Base-by-base conservation (phyloP, 2,113 vertebrate genomes). In the Crotalus horridus region DNA sequence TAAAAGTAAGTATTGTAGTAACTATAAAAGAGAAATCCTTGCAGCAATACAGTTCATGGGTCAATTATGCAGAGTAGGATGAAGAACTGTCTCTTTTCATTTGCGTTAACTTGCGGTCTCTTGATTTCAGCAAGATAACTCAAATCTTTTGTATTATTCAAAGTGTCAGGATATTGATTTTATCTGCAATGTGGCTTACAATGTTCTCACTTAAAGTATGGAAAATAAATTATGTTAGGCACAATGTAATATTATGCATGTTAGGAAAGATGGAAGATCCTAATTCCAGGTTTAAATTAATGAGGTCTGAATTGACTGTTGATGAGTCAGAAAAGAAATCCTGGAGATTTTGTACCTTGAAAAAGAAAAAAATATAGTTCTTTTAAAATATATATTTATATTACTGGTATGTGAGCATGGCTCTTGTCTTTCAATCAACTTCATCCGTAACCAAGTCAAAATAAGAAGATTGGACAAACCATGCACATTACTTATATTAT, bases 401-500 rank as follows among this genome's bases (percentile, higher is more conserved):
- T 81, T 81, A 81, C 39, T 39, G 33, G 17, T 21, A 43, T 43
- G 17, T 43, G 33, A 81, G 33, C 74, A 81, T 81, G 33, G 74
- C 61, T 90, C 54, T 23, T 15, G 20, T 23, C 29, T 15, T 46
- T 61, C 48, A 33, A 26, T 54, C 13, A 17, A 23, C 29, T 90
- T 87, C 46, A 85, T 56, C 2, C 46, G 53, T 12, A 51, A 23
- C 46, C 59, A 92, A 26, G 33, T 53, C 89, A 85, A 23, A 87
- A 54, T 43, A 8, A 48, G 53, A 64, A 61, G 55, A 53, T 21
- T 61, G 9, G 48, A 90, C 56, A 61, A 90, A 93, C 39, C 81
- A 81, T 1, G 86, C 29, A 85, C 85, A 89, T 93, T 93, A 90
- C 90, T 90, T 90, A 55, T 90, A 51, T 33, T 33, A 90, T 20